Evolutionary conservation across 2,797 vertebrate species (phyloP).

Genomic region (Loriculus beryllinus): DNA sequence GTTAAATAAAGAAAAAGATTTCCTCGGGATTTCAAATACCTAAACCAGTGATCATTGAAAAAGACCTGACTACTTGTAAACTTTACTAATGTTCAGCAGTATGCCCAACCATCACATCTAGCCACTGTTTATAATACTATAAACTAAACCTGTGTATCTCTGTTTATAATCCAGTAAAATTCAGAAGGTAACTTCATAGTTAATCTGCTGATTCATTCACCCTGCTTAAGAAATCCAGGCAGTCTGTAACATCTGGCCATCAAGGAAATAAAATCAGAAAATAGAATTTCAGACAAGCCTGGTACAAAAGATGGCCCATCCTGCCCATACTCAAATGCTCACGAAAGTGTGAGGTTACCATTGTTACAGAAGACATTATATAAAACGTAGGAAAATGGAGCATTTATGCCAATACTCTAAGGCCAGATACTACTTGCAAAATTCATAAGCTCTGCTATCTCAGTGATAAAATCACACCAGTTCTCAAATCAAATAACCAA

Average conservation of each 20-base stretch:
- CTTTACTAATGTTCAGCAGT: not conserved
- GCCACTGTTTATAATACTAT: not conserved
- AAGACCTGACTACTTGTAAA: not conserved
- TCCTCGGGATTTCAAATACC: not conserved
- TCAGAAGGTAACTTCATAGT: not conserved
- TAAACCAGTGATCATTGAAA: not conserved
- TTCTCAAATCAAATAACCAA: not conserved
- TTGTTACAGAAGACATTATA: not conserved
- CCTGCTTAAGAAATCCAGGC: not conserved
- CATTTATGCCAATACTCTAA: not conserved
- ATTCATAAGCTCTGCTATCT: not conserved
- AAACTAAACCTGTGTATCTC: not conserved
- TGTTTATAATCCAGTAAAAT: not conserved
- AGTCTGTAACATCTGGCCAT: not conserved
- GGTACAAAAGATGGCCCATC: not conserved
- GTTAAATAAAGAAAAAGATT: not conserved
- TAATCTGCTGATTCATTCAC: not conserved
- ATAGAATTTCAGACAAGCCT: not conserved
- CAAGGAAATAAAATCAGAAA: not conserved
- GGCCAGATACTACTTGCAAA: not conserved
- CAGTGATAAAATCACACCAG: not conserved
- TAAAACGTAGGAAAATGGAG: not conserved
- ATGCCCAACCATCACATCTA: not conserved
- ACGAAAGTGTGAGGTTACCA: not conserved
- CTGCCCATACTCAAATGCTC: not conserved